These are phyloP conservation scores for Didymodactylos carnosus DNA, from an alignment of 2,888 invertebrate genomes.

Conservation along the genomic window DNA sequence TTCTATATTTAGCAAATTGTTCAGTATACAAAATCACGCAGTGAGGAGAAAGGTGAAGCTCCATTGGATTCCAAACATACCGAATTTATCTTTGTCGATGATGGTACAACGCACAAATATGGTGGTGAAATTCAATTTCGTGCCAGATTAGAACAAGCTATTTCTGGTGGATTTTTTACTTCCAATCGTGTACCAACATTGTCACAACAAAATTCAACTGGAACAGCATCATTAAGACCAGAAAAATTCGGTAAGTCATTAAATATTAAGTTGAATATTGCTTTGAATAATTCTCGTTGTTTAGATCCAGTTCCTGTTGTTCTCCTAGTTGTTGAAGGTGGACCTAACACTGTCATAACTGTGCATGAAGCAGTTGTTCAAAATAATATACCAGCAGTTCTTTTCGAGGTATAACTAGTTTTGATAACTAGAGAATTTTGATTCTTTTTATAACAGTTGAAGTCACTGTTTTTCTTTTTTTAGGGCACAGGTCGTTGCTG, in stretches of 20 bases:
- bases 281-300: no score
- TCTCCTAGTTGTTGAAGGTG: conserved; percentile 31
- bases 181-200: background rate
- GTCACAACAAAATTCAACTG: no score
- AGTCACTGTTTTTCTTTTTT: no score
- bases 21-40: background rate
- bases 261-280: background rate
- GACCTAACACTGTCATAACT: conserved; percentile 24
- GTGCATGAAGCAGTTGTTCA: background rate
- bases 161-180: background rate
- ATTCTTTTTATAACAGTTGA: no score
- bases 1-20: no score
- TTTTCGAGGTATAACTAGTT: no score
- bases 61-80: conserved; percentile 34
- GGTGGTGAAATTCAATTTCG: conserved; percentile 24
- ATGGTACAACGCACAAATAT: conserved; percentile 28
- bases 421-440: no score
- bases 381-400: background rate
- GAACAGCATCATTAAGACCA: background rate
- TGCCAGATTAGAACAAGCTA: background rate
- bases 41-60: conserved; percentile 13
- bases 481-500: background rate
- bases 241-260: background rate
- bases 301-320: conserved; percentile 25
- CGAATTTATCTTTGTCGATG: conserved; percentile 34